Evolutionary conservation across 2,797 vertebrate species (phyloP), one percentile per base, ranked within the genome.

Genomic region (Thaleichthys pacificus): DNA sequence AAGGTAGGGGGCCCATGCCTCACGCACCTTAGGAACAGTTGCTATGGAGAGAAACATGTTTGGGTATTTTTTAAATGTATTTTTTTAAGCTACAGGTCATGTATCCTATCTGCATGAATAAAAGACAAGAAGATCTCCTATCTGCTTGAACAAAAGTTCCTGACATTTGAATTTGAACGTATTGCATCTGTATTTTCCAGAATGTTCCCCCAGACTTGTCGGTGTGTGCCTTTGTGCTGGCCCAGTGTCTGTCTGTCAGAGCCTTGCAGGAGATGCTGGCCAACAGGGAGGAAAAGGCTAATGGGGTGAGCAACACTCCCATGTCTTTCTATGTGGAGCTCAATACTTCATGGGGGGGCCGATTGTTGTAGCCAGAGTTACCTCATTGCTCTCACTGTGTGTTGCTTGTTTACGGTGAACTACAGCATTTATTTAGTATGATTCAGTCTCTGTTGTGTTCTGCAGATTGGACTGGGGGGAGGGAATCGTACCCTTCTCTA

Each of bases 401-500:
- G 3, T 61, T 58, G 22, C 0, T 19, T 17, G 38, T 72, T 47
- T 12, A 42, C 11, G 12, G 2, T n/a, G 1, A 60, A 8, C n/a
- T 19, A 4, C 19, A 60, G 4, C 35, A 66, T 38, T 47, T 63
- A n/a, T 26, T 4, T 60, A 42, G 65, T 60, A 1, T 26, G 8
- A 30, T 58, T 14, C 24, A 56, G 15, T 62, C 5, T 19, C 3
- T 56, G 8, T 68, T 5, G n/a, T 78, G 35, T 66, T 64, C 51
- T 68, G 28, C 84, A 98, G 96, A 90, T 92, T 60, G 93, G 90
- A 49, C 94, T 94, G 74, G 94, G 93, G 57, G 94, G 95, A 0
- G 93, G 94, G 32, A 94, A 94, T 84, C 94, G 96, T 30, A 99
- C 97, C 0, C 93, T 99, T 7, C 94, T 99, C 0, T 99, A 98